Conservation (phyloP, 2,113 vertebrate species). For the Gavia stellata region DNA sequence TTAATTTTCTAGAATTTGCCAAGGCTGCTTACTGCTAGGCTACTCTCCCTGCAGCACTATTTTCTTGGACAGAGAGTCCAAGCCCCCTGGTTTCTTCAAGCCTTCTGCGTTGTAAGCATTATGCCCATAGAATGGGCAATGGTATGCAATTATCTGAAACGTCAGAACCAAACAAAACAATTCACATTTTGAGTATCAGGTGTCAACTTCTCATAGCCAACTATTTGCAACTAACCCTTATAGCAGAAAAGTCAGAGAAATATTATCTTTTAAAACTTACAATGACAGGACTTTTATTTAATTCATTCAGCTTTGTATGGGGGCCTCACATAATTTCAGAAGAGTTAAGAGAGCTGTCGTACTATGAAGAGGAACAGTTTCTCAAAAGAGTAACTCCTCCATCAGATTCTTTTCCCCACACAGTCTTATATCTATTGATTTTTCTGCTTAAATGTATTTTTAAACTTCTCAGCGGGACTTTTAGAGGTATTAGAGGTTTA, state of each 20-base stretch:
- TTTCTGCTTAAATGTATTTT: background rate
- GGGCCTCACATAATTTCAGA: background rate
- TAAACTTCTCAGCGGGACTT: background rate
- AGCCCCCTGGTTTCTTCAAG: background rate
- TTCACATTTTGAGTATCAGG: slow-evolving; percentile 21
- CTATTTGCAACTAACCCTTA: background rate
- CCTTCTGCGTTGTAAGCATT: slow-evolving; percentile 9
- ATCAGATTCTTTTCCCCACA: background rate
- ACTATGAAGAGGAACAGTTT: background rate
- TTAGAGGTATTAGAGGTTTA: background rate
- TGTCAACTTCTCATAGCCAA: background rate
- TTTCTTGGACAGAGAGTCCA: slow-evolving; percentile 11
- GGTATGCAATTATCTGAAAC: slow-evolving; percentile 18
- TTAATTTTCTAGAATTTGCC: slow-evolving; percentile 5
- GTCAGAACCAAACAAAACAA: background rate
- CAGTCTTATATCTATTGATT: background rate
- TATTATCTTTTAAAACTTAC: background rate
- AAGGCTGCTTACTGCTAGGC: slow-evolving; percentile 31
- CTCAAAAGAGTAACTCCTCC: background rate
- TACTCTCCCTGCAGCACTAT: background rate
- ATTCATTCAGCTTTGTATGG: background rate
- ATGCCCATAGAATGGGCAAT: background rate
- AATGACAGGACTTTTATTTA: background rate
- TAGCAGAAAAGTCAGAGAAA: background rate
- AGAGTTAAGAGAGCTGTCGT: background rate